These are phyloP conservation scores for Zoanthus gigantus DNA, from an alignment of 92 coral and sea anemone species.

Conservation along the genomic window DNA sequence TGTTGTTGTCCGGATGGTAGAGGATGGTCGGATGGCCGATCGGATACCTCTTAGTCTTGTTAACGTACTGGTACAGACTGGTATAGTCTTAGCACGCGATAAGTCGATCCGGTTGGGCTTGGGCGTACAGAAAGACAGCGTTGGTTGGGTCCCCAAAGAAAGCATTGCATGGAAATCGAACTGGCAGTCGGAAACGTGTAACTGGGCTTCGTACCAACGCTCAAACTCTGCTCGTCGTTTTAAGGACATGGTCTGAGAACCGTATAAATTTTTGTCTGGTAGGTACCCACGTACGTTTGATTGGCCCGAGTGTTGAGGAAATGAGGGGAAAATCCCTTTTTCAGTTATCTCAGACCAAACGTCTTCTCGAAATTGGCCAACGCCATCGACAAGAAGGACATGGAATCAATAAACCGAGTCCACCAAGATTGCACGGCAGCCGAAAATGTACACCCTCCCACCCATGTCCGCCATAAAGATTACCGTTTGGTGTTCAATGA, in stretches of 20 bases:
- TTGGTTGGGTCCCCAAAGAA: not conserved
- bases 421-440: not conserved
- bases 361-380: slow-evolving; percentile 27
- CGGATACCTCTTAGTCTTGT: too few relatives aligned
- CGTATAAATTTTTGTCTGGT: slow-evolving; percentile 14
- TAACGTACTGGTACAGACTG: too few relatives aligned
- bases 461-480: not conserved
- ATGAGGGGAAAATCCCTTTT: slow-evolving; percentile 35
- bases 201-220: not conserved
- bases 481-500: not conserved
- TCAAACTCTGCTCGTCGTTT: not conserved
- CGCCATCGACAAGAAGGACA: slow-evolving; percentile 18
- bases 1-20: too few relatives aligned
- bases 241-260: slow-evolving; percentile 14
- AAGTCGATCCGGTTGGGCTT: too few relatives aligned
- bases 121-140: too few relatives aligned
- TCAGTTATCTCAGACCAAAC: slow-evolving; percentile 15
- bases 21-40: too few relatives aligned
- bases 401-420: not conserved
- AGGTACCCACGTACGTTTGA: slow-evolving; percentile 38
- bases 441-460: not conserved
- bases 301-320: slow-evolving; percentile 35
- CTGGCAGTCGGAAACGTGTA: not conserved
- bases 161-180: not conserved
- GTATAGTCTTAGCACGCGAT: too few relatives aligned